A percentile compares a stretch with the other conserved stretches of the same genome.
phyloP scores from a whole-genome alignment of 2,888 invertebrate species.

The Agriopis aurantiaria region DNA sequence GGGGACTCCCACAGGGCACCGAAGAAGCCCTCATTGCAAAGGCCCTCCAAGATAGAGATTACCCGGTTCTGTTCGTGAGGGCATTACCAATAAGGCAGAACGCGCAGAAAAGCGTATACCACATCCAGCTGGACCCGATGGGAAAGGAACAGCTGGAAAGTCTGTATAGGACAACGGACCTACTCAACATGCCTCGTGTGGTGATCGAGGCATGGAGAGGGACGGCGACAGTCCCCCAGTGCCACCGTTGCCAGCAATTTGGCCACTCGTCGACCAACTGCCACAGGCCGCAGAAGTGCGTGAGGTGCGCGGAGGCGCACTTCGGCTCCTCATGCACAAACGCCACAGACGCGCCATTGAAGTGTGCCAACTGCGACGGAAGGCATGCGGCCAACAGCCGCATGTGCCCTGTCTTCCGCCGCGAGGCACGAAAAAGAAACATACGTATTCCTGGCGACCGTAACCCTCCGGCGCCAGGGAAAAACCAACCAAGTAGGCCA shows the following conservation, averaged over 20 bases:
- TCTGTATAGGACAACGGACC: background rate
- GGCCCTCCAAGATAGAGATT: background rate
- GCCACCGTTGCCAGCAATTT: conserved; percentile 43
- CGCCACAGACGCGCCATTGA: conserved; percentile 15
- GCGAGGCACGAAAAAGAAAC: conserved; percentile 21
- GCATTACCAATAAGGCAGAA: background rate
- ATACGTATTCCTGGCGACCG: background rate
- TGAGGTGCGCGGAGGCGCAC: conserved; percentile 30
- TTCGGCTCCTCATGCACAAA: conserved; percentile 27
- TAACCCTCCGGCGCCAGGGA: background rate
- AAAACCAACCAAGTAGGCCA: background rate
- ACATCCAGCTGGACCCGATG: background rate
- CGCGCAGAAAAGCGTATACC: background rate
- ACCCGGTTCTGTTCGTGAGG: background rate
- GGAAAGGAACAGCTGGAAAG: background rate
- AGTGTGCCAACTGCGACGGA: conserved; percentile 37
- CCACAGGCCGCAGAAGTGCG: conserved; percentile 29
- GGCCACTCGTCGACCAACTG: conserved; percentile 29
- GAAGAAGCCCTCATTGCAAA: background rate
- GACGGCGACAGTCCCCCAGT: conserved; percentile 25
- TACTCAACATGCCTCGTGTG: background rate
- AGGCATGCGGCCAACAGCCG: conserved; percentile 33
- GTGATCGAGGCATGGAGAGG: conserved; percentile 18
- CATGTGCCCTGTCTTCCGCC: conserved; percentile 1
- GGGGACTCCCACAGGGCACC: conserved; percentile 63